Base-by-base conservation (phyloP, 2,888 invertebrate genomes). In the Synanthedon myopaeformis region DNA sequence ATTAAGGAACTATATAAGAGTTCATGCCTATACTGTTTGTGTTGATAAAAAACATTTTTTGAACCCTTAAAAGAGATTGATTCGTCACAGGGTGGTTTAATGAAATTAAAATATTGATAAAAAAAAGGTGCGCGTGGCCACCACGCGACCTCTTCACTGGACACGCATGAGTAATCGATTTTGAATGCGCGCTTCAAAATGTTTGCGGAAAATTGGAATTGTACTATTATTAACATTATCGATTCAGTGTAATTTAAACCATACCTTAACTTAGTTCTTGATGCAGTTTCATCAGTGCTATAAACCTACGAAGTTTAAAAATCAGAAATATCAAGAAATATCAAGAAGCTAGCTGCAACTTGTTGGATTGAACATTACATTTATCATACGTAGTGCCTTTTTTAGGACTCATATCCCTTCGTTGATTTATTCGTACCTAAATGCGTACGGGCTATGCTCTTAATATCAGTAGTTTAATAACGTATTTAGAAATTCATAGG, bases 91-190 rank as follows among this genome's bases (percentile, higher is more conserved):
- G 61, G 58, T 60, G 64, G 70, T 78, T 77, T 74, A 80, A 79
- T 80, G 73, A 74, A 81, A 83, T 82, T 81, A 75, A 82, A 79
- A 67, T 69, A 80, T 82, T 74, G 81, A 69, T 66, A 65, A 64
- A 73, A 66, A 69, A 70, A 69, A 64, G 35, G 10, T 65, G 63
- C 86, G 82, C 84, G 85, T 85, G 85, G 57, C 82, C 73, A 69
- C 67, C 62, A 66, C 67, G 76, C 75, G 61, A 70, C 75, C 80
- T 77, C 82, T 82, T 68, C 66, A 72, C 61, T 51, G 58, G 76
- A 61, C 66, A 76, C 70, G 81, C 73, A 58, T 74, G 76, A 78
- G 35, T 35, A 35, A 35, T 35, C 35, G 8, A 35, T 35, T 35
- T 10, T 35, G 35, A 70, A 66, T 63, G 69, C 73, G 67, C 69